Evolutionary conservation across 2,888 invertebrate genomes (phyloP), one percentile per base, ranked within the genome.

Genomic region (Diaphora mendica): DNA sequence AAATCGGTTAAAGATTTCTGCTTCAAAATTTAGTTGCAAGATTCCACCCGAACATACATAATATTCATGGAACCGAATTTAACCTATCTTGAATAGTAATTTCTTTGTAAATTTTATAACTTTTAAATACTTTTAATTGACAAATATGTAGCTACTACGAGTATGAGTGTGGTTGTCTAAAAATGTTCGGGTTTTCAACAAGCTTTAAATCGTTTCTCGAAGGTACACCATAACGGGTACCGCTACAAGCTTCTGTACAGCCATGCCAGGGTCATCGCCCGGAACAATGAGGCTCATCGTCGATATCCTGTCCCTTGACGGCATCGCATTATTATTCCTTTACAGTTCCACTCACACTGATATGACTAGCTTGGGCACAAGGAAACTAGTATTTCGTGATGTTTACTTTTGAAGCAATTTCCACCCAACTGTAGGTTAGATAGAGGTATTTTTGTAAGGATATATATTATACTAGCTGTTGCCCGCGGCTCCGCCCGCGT

Each of bases 271-370:
- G 75, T 82, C 83, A 82, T 17, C 84, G 89, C n/a, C 79, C 90
- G 73, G 67, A 77, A 85, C 84, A 88, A 90, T 84, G 77, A 72
- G 82, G 80, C 80, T 82, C 88, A 90, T 89, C 82, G 85, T 76
- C 88, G 87, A 90, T 90, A 89, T 91, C 91, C 91, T 87, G 87
- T 73, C 73, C 78, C 79, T 78, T 75, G 26, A 62, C 30, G 59
- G n/a, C 42, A 15, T 39, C 71, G 72, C 75, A 80, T 83, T 78
- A 74, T 62, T 77, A 81, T 83, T 83, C 82, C 75, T 67, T 23
- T 30, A 64, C 42, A 79, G 83, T 82, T 65, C 71, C 67, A 62
- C 59, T 48, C 65, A 67, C 42, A 71, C n/a, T n/a, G 15, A 33
- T 71, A 65, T 62, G 35, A 69, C 62, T 30, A 20, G 30, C 42